These are phyloP conservation scores for Channa maculata DNA, from an alignment of 2,113 vertebrate genomes.

Conservation along the genomic window DNA sequence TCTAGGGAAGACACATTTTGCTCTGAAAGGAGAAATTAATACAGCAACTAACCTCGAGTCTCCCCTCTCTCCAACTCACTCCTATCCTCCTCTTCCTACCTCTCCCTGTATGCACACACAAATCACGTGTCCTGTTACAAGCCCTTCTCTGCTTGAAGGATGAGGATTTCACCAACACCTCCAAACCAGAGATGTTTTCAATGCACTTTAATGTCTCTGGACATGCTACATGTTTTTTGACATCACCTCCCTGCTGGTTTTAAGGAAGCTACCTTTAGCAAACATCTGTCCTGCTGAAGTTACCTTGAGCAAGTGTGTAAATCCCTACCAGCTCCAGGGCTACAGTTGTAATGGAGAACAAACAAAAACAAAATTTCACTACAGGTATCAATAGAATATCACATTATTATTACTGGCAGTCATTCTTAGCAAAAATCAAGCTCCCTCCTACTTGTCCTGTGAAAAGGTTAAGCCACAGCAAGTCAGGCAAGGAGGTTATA, in stretches of 20 bases:
- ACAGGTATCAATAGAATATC: slow-evolving; percentile 57
- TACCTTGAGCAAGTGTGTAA: slow-evolving; percentile 53
- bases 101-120: slow-evolving; percentile 18
- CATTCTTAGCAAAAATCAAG: slow-evolving; percentile 25
- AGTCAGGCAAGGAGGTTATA: slow-evolving; percentile 17
- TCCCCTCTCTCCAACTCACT: slow-evolving; percentile 33
- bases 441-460: not conserved
- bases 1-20: slow-evolving; percentile 73
- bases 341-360: slow-evolving; percentile 25
- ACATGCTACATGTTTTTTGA: not conserved
- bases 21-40: slow-evolving; percentile 84
- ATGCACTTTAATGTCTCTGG: not conserved
- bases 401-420: slow-evolving; percentile 48
- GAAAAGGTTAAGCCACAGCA: slow-evolving; percentile 29
- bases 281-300: slow-evolving; percentile 15
- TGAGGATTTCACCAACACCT: not conserved
- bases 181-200: not conserved
- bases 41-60: slow-evolving; percentile 72
- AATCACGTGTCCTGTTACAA: slow-evolving; percentile 1
- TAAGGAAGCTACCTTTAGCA: slow-evolving; percentile 7
- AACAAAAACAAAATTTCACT: slow-evolving; percentile 49
- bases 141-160: slow-evolving; percentile 42
- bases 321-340: slow-evolving; percentile 29
- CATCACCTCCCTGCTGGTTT: not conserved
- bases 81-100: slow-evolving; percentile 16